phyloP scores from a whole-genome alignment of 2,888 invertebrate genomes.

The Molanna angustata region DNA sequence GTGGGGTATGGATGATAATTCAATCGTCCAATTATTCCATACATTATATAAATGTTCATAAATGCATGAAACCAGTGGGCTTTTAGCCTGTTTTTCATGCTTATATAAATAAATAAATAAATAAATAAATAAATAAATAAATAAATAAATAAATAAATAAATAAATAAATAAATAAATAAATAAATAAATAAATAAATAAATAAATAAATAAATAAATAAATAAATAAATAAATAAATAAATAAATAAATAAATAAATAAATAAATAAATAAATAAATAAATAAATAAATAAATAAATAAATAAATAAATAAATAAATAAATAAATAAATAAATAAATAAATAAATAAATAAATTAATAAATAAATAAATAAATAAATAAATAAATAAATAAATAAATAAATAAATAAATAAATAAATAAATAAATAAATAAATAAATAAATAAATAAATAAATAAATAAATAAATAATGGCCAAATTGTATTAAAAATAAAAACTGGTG shows the following conservation, averaged over 20 bases:
- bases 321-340: background rate
- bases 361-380: background rate
- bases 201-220: background rate
- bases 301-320: background rate
- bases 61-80: no score
- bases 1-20: no score
- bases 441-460: no score
- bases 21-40: no score
- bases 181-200: conserved; percentile 1
- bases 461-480: no score
- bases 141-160: background rate
- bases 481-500: no score
- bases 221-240: background rate
- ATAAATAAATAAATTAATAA: background rate
- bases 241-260: background rate
- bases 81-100: no score
- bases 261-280: background rate
- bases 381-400: no score
- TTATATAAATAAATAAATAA: no score
- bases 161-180: background rate
- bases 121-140: background rate
- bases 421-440: no score
- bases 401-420: no score
- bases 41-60: background rate
- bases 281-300: background rate